Conservation (phyloP, 2,113 vertebrate species). For the Pteropus alecto region DNA sequence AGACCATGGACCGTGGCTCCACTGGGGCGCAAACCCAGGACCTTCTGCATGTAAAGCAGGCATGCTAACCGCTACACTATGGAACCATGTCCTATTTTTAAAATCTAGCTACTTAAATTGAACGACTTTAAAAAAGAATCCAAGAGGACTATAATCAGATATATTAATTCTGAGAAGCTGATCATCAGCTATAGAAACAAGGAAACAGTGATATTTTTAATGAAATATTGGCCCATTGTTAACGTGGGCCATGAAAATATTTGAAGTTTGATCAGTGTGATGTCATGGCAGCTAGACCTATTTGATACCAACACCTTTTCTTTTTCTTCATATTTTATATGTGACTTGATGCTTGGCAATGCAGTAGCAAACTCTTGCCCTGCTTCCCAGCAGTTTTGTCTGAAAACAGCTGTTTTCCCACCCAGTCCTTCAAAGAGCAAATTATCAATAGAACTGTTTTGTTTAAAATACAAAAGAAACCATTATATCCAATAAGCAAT, state of each 20-base stretch:
- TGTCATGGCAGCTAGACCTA: background rate
- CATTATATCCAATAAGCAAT: background rate
- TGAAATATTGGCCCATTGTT: background rate
- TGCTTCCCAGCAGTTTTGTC: background rate
- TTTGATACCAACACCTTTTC: background rate
- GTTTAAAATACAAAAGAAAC: conserved; percentile 18
- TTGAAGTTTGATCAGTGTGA: background rate
- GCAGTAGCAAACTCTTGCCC: background rate
- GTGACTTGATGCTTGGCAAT: background rate
- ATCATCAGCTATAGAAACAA: background rate
- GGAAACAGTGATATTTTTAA: background rate
- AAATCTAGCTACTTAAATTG: conserved; percentile 32
- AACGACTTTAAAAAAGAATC: background rate
- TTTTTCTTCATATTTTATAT: background rate
- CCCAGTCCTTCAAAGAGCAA: background rate
- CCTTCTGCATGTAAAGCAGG: too few relatives aligned
- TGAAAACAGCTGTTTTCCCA: background rate
- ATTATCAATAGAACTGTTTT: background rate
- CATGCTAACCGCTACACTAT: too few relatives aligned
- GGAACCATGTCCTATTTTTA: background rate
- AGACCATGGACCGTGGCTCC: too few relatives aligned
- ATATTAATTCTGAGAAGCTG: conserved; percentile 1
- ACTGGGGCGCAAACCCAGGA: too few relatives aligned
- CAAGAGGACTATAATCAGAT: background rate
- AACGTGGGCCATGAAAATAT: background rate